Percentiles rank a stretch among this genome's conserved stretches.
Evolutionary conservation across 2,797 vertebrate genomes (phyloP).

Genomic region (Brachymystax lenok): DNA sequence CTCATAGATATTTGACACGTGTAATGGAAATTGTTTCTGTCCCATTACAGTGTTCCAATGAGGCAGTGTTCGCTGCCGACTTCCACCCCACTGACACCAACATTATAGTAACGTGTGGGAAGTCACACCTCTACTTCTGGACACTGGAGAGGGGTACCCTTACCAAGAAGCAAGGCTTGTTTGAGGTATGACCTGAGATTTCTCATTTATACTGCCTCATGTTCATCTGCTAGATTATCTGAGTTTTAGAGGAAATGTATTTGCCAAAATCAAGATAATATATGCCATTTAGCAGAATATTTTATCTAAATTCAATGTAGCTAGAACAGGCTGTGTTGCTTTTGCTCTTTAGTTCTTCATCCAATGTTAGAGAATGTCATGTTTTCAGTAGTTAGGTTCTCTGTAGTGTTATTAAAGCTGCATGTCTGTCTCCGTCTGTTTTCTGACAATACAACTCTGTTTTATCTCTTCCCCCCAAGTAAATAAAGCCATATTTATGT

Average conservation of each 20-base stretch:
- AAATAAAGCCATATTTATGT: conserved; percentile 54
- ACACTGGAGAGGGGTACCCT: conserved; percentile 89
- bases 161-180: conserved; percentile 95
- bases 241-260: background rate
- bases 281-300: no score
- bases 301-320: no score
- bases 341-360: background rate
- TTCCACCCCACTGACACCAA: conserved; percentile 97
- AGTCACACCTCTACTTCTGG: conserved; percentile 98
- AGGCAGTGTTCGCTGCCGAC: conserved; percentile 92
- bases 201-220: background rate
- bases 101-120: conserved; percentile 94
- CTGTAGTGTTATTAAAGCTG: background rate
- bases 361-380: background rate
- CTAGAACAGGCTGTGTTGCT: background rate
- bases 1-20: background rate
- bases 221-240: background rate
- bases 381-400: background rate
- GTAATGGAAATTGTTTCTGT: conserved; percentile 7
- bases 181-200: conserved; percentile 82
- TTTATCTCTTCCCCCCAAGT: conserved; percentile 31
- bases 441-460: conserved; percentile 9
- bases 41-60: conserved; percentile 88
- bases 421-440: conserved; percentile 9
- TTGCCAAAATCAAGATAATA: background rate